Evolutionary conservation across 1,140 invertebrate genomes (phyloP), one percentile per base, ranked within the genome.

Genomic region (Procambarus virginalis): DNA sequence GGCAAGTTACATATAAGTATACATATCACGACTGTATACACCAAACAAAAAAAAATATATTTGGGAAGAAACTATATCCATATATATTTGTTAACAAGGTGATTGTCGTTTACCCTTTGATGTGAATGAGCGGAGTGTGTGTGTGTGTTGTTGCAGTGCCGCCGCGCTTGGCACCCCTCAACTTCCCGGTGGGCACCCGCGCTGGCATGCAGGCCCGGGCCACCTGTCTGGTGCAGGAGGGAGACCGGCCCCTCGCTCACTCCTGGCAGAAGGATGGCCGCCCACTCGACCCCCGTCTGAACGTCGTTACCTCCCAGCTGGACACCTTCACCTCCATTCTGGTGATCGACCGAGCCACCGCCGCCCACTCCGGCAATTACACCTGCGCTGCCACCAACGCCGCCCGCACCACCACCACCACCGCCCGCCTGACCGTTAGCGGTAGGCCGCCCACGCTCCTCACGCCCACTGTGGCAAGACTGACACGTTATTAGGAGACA

Each of bases 271-370:
- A 97, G 94, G 96, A 97, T 92, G 96, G 95, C 78, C 94, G 95
- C 8, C 94, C 95, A 46, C 94, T 97, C 60, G 93, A 94, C 86
- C 93, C 94, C 92, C 95, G 95, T 48, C 94, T 95, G 34, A 93
- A 95, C 9, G 95, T 96, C 89, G 94, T 96, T 91, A 94, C 96
- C 84, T 95, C 97, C 93, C 84, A 86, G 22, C 76, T 87, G 22
- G 97, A 98, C 93, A 97, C 97, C 93, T 98, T 97, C 94, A 97
- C 97, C 83, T 97, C 97, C 84, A 96, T 97, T 82, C 95, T 99
- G 92, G 96, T 98, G 89, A 98, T 99, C 92, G 97, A 98, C 92
- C 96, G 96, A 91, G 97, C 92, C n/a, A 22, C 87, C 2, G 83
- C 86, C 3, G 83, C 64, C 22, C 93, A 93, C 90, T 91, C 93